These are phyloP conservation scores for Puma concolor DNA, from an alignment of 2,113 vertebrate genomes.

Conservation along the genomic window DNA sequence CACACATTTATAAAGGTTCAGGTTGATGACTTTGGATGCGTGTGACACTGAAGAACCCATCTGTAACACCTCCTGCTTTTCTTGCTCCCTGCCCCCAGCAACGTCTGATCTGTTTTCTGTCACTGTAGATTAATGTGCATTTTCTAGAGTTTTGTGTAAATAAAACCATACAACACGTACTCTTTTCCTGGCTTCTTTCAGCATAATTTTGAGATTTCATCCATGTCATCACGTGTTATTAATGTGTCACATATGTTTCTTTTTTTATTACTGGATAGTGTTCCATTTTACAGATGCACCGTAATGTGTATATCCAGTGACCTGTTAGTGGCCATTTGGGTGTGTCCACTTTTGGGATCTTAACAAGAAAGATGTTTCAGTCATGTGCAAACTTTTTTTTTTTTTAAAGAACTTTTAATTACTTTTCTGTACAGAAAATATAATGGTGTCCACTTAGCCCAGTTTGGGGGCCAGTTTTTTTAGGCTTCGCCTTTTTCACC, in stretches of 20 bases:
- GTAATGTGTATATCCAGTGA: neutral
- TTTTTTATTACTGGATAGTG: neutral
- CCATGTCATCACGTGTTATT: neutral
- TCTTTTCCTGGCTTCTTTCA: neutral
- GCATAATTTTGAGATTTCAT: neutral
- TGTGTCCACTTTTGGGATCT: neutral
- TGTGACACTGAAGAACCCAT: neutral
- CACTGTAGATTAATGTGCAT: neutral
- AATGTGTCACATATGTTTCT: neutral
- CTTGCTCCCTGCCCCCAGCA: neutral
- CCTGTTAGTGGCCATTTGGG: neutral
- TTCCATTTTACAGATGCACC: neutral
- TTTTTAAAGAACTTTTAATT: neutral
- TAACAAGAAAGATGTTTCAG: neutral
- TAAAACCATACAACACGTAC: neutral
- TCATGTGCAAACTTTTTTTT: neutral
- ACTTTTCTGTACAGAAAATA: neutral
- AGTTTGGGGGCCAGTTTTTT: neutral
- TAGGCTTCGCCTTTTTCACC: neutral
- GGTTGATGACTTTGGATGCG: neutral
- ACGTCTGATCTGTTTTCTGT: neutral
- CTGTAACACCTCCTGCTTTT: neutral
- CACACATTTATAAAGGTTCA: neutral
- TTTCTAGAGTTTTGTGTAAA: neutral
- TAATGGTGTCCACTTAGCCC: neutral